Conservation (phyloP, 2,113 vertebrate species). For the Platycercus adscitus region DNA sequence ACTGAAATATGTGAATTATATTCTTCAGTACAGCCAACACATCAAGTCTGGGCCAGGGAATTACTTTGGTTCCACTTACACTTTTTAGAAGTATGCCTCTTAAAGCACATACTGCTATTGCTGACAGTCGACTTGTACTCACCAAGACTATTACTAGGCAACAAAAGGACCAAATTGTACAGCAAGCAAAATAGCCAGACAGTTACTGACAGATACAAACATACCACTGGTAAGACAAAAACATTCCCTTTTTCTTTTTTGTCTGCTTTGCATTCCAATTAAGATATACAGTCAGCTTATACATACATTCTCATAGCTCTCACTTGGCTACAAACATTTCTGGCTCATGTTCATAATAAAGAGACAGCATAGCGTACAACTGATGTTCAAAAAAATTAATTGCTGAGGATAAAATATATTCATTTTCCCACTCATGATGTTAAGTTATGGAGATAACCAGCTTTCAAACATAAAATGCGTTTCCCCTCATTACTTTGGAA, state of each 20-base stretch:
- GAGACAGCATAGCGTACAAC: accelerated
- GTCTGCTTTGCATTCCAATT: neutral
- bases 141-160: neutral
- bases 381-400: neutral
- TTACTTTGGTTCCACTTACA: neutral
- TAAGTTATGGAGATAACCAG: neutral
- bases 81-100: neutral
- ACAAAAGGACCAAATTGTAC: neutral
- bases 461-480: neutral
- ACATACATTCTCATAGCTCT: neutral
- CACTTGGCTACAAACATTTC: neutral
- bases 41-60: neutral
- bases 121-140: neutral
- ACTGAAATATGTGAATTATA: neutral
- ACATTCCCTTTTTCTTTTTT: neutral
- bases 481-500: neutral
- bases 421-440: neutral
- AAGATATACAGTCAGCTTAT: neutral
- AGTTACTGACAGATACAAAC: neutral
- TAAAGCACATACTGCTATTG: neutral
- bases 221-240: accelerated
- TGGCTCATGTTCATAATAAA: neutral
- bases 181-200: neutral
- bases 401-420: neutral
- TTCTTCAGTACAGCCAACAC: neutral